Percentiles rank a stretch among this genome's conserved stretches.
phyloP scores from a whole-genome alignment of 2,888 invertebrate genomes.

The Microctonus hyperodae region DNA sequence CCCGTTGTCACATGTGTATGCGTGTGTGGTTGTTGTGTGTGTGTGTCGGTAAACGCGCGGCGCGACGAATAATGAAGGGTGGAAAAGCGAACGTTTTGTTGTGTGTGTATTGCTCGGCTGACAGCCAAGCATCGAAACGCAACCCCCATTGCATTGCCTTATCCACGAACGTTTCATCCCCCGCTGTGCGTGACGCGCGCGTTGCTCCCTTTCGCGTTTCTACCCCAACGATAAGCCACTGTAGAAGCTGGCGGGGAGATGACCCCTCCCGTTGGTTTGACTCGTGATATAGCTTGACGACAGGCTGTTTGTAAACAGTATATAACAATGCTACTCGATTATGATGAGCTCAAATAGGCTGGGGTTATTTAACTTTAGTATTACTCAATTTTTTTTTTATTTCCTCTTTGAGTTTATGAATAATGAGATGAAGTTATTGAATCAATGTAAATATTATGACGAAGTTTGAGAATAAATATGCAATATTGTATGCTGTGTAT shows the following conservation, averaged over 20 bases:
- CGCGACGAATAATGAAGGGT: slow-evolving; percentile 2
- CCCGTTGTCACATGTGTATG: too few species aligned
- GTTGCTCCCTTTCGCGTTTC: slow-evolving; percentile 33
- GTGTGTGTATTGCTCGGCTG: slow-evolving; percentile 1
- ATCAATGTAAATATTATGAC: background rate
- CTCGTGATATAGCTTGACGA: slow-evolving; percentile 37
- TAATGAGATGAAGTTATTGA: background rate
- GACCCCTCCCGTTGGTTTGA: slow-evolving; percentile 14
- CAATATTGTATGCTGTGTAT: background rate
- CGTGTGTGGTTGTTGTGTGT: too few species aligned
- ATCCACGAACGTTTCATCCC: slow-evolving; percentile 35
- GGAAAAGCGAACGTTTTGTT: background rate
- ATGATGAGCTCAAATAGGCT: slow-evolving; percentile 28
- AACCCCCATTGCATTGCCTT: slow-evolving; percentile 29
- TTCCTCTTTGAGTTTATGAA: background rate
- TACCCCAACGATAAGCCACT: slow-evolving; percentile 30
- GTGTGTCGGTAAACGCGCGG: background rate
- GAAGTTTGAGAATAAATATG: background rate
- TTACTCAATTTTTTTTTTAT: background rate
- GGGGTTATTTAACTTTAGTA: slow-evolving; percentile 6
- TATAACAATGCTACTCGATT: slow-evolving; percentile 55
- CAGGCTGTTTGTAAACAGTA: slow-evolving; percentile 54
- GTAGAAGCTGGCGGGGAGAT: background rate
- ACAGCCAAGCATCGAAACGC: slow-evolving; percentile 27
- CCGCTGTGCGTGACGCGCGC: slow-evolving; percentile 22